Base-by-base conservation (phyloP, 64 coral and sea anemone genomes). In the Pachyseris speciosa region DNA sequence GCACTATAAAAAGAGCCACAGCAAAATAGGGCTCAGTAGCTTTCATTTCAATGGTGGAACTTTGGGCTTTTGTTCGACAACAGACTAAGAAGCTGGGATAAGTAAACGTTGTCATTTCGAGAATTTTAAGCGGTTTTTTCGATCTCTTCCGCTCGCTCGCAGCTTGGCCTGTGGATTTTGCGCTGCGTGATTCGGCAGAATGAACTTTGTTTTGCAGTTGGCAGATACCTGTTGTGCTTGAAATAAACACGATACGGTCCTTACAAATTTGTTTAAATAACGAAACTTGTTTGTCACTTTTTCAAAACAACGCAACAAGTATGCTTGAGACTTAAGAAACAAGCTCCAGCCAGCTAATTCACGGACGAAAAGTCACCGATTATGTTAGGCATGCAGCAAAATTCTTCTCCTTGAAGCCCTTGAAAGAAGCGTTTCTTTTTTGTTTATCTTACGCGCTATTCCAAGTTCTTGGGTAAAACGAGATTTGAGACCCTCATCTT, bases 241-340 rank as follows among this genome's bases (percentile, higher is more conserved):
- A 10, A 22, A 33, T 36, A 10, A 63, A 81, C 36, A 61, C 30
- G 20, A 37, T 36, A 81, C 57, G 19, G 22, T n/a, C 36, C n/a
- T 81, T 27, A 61, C 77, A 81, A 36, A 36, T 81, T 81, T 81
- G 53, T 42, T 81, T 81, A 61, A 39, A 6, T 61, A 16, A 57
- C 15, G 40, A 9, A 63, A 60, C 19, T 59, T 61, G 77, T 60
- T 76, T n/a, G n/a, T n/a, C n/a, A n/a, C n/a, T n/a, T n/a, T n/a
- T n/a, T 39, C 33, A 60, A 61, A 61, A 81, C 53, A 81, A 39
- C n/a, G 9, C 20, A 24, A 24, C 49, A 28, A 47, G 30, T 29
- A n/a, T 71, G 6, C 67, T 0, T 39, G 52, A 20, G 19, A 22
- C 2, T 1, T 7, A 16, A 20, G 33, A 70, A n/a, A n/a, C n/a